Conservation (phyloP, 2,888 invertebrate species). For the Archaeoteleia sp. region DNA sequence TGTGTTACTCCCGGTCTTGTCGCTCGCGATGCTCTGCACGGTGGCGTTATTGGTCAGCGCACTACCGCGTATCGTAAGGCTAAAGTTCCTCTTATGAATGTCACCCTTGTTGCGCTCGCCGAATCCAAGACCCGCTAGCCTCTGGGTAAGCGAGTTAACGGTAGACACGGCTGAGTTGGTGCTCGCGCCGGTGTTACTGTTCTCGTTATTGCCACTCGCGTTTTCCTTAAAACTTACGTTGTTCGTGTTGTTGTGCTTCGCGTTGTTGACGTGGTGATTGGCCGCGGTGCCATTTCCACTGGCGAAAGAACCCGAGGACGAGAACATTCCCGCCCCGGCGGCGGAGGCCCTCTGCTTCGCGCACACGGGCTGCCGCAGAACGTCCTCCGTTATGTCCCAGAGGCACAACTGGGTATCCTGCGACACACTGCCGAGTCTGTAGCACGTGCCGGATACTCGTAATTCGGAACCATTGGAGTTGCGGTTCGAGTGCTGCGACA, state of each 20-base stretch:
- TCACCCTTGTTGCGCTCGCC: slow-evolving; percentile 80
- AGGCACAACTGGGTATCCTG: slow-evolving; percentile 98
- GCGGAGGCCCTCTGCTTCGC: slow-evolving; percentile 73
- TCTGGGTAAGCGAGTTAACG: slow-evolving; percentile 82
- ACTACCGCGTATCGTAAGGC: slow-evolving; percentile 78
- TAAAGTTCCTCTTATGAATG: slow-evolving; percentile 85
- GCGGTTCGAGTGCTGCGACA: slow-evolving; percentile 71
- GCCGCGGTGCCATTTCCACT: slow-evolving; percentile 70
- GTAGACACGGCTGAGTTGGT: slow-evolving; percentile 75
- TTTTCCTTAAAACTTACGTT: slow-evolving; percentile 68
- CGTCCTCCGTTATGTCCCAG: slow-evolving; percentile 99
- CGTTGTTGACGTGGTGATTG: slow-evolving; percentile 67
- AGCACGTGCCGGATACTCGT: slow-evolving; percentile 78
- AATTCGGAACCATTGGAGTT: slow-evolving; percentile 74
- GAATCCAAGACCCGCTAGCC: slow-evolving; percentile 82
- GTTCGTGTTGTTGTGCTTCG: slow-evolving; percentile 69
- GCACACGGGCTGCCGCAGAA: slow-evolving; percentile 84
- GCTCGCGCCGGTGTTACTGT: slow-evolving; percentile 65
- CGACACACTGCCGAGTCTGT: slow-evolving; percentile 94
- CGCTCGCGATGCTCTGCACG: slow-evolving; percentile 70
- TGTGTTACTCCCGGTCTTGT: slow-evolving; percentile 64
- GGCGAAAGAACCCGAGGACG: slow-evolving; percentile 69
- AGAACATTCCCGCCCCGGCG: slow-evolving; percentile 67
- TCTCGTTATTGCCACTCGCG: slow-evolving; percentile 62
- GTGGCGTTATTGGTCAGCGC: slow-evolving; percentile 70